phyloP scores from a whole-genome alignment of 2,797 vertebrate species.

The Pangasius mekongensis region DNA sequence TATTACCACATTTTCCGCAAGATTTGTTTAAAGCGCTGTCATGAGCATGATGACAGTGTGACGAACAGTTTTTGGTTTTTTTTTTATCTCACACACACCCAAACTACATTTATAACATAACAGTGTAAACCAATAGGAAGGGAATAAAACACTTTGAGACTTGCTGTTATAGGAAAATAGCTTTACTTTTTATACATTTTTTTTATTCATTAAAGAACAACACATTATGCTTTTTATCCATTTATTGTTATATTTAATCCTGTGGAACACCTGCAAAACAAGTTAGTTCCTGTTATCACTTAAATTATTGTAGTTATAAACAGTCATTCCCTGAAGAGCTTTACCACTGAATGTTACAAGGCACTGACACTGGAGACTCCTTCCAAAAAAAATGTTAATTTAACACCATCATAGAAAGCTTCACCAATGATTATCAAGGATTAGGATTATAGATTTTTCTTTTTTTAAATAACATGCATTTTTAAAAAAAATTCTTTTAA shows the following conservation, averaged over 20 bases:
- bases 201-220: neutral
- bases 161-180: neutral
- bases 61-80: neutral
- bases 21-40: too few relatives aligned
- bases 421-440: neutral
- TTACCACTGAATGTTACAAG: neutral
- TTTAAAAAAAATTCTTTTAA: neutral
- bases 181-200: too few relatives aligned
- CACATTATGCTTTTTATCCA: neutral
- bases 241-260: neutral
- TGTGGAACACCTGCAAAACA: neutral
- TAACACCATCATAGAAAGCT: neutral
- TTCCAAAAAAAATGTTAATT: neutral
- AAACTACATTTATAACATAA: neutral
- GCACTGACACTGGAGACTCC: neutral
- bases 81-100: neutral
- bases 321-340: neutral
- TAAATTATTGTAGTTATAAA: neutral
- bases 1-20: neutral
- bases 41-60: neutral
- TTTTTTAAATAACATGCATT: neutral
- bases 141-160: neutral
- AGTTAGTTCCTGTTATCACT: neutral
- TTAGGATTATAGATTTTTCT: neutral
- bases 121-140: neutral